Conservation (phyloP, 2,888 invertebrate genomes). For the Ornithoptera priamus region DNA sequence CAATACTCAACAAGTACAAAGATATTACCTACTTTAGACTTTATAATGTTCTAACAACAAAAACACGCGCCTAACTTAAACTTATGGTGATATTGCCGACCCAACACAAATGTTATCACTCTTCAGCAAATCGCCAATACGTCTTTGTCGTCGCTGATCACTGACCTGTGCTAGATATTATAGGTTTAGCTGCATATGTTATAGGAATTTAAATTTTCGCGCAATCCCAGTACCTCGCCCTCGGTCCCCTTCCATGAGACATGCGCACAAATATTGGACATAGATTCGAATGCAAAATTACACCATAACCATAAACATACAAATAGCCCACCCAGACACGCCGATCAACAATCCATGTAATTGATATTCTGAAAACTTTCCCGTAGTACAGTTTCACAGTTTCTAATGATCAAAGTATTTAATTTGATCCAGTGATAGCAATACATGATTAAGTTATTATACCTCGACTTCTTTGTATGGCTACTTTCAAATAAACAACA, state of each 20-base stretch:
- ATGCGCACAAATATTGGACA: not conserved
- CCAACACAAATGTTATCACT: too few relatives aligned
- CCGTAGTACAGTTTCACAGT: too few relatives aligned
- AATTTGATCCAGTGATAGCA: too few relatives aligned
- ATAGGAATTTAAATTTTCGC: not conserved
- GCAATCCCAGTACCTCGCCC: not conserved
- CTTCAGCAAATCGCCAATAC: too few relatives aligned
- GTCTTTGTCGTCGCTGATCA: too few relatives aligned
- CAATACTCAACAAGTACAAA: not conserved
- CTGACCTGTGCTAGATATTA: not conserved
- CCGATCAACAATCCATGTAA: not conserved
- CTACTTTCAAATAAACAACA: too few relatives aligned
- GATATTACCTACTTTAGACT: not conserved
- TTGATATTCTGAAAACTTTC: not conserved
- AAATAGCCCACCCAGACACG: not conserved
- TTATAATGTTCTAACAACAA: too few relatives aligned
- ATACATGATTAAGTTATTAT: too few relatives aligned
- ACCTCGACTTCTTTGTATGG: too few relatives aligned
- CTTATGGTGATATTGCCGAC: too few relatives aligned
- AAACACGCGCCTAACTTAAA: too few relatives aligned
- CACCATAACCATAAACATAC: conserved; percentile 1
- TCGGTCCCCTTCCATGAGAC: not conserved
- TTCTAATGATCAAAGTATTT: too few relatives aligned
- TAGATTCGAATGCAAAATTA: not conserved
- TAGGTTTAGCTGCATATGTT: not conserved